Base-by-base conservation (phyloP, 2,888 invertebrate genomes). In the Acanthacorydalis orientalis region DNA sequence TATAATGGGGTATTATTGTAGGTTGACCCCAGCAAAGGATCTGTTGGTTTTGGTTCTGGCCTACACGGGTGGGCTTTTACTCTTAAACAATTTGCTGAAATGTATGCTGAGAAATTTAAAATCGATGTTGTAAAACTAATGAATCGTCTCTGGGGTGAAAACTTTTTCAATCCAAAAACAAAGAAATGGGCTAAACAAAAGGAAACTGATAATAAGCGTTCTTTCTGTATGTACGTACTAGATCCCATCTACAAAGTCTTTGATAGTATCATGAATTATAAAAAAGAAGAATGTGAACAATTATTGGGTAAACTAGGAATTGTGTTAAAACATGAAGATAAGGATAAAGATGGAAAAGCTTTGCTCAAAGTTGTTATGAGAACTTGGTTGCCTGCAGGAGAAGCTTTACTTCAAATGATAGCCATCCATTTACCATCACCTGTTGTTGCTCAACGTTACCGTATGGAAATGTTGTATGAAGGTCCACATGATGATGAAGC, bases 21-120 rank as follows among this genome's bases (percentile, higher is more conserved):
- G 79, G 80, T 88, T 57, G 95, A 96, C 69, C 97, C 98, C 57
- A 88, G 91, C 70, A 90, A 88, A 72, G 98, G 98, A 57, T 97
- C 95, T 52, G 98, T 99, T 52, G 98, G 98, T 63, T 99, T 99
- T 68, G 98, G 98, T 52, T 96, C 97, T 31, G 98, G 98, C 60
- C 87, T 99, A 53, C 98, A 99, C 68, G 97, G 98, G 54, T 99
- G 98, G 98, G 98, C 97, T 45, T 99, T 98, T 70, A 98, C 98
- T 53, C 78, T 99, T 55, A 99, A 98, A 74, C 97, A 99, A 74
- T 98, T 99, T 74, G 75, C 97, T 43, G 96, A 97, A 70, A 92
- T 98, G 87, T 99, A 99, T 65, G 86, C 95, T 33, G 89, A 89
- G 64, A 98, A 97, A 72, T 99, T 99, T 79, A 93, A 95, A 73